These are phyloP conservation scores for Oegoconia quadripuncta DNA, from an alignment of 2,888 invertebrate species.

Conservation along the genomic window DNA sequence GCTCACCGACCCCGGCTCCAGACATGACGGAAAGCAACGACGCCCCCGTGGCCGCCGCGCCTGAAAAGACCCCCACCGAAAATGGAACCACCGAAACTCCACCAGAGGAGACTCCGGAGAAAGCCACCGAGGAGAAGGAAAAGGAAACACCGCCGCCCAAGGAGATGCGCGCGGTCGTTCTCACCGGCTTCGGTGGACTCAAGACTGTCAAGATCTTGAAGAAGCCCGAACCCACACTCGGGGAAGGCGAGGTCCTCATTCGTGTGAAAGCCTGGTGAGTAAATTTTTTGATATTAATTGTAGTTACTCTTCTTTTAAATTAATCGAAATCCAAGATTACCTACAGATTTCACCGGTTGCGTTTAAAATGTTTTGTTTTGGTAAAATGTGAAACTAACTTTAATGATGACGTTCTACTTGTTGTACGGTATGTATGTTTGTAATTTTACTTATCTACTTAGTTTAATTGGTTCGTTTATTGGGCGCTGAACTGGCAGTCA, in stretches of 20 bases:
- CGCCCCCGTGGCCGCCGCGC: slow-evolving; percentile 72
- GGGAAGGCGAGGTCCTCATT: slow-evolving; percentile 88
- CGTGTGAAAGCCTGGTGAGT: slow-evolving; percentile 93
- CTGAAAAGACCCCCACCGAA: slow-evolving; percentile 78
- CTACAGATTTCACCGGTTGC: slow-evolving; percentile 7
- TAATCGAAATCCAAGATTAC: background rate
- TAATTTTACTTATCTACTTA: background rate
- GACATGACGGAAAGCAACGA: slow-evolving; percentile 76
- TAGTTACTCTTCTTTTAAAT: slow-evolving; percentile 19
- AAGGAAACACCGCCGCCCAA: slow-evolving; percentile 81
- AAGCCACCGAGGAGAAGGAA: slow-evolving; percentile 76
- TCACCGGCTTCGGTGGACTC: slow-evolving; percentile 91
- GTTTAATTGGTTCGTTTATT: slow-evolving; percentile 9
- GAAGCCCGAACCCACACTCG: slow-evolving; percentile 86
- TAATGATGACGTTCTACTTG: slow-evolving; percentile 1
- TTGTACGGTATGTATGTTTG: background rate
- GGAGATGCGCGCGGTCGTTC: slow-evolving; percentile 91
- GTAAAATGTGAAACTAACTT: slow-evolving; percentile 1
- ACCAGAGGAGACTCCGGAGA: slow-evolving; percentile 73
- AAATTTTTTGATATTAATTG: slow-evolving; percentile 20
- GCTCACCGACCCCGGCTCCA: slow-evolving; percentile 44
- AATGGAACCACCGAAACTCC: slow-evolving; percentile 71
- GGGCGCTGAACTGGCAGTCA: background rate
- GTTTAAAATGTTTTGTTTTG: slow-evolving; percentile 6
- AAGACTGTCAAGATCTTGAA: slow-evolving; percentile 91